Base-by-base conservation (phyloP, 2,797 vertebrate species). In the Fistularia tabacaria region DNA sequence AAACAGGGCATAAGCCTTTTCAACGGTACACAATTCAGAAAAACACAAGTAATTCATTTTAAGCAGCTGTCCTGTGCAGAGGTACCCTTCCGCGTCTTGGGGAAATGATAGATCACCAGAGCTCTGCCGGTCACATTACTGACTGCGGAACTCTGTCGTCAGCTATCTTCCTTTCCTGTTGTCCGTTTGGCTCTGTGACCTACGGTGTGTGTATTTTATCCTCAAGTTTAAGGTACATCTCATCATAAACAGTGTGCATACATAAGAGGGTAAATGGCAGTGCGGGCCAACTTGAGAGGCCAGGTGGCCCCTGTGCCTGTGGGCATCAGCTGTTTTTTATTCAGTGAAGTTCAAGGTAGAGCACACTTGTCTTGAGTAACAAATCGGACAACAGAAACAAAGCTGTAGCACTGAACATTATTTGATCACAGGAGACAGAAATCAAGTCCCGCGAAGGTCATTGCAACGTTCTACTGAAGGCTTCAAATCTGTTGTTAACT, bases 241-340 rank as follows among this genome's bases (percentile, higher is more conserved):
- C 6, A n/a, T n/a, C 49, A 25, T 14, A 42, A 36, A 44, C 36
- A 44, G 38, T 58, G n/a, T 43, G 43, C 46, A 46, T 5, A 46
- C 39, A 43, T 7, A 12, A 43, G 38, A 45, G 46, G 41, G 41
- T 67, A 71, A 66, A 52, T 49, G 14, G 42, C 48, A 41, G 38
- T 9, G 14, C 14, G 48, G 45, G 55, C 38, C 5, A 46, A 54
- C 15, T 14, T 48, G 50, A 55, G 37, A 66, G 62, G 44, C 62
- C 65, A 74, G 54, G 63, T 77, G 66, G 68, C 57, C 73, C 37
- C 46, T 49, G 39, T 57, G 58, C 71, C 61, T 59, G 67, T 63
- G 59, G 54, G 66, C 49, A 13, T 11, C 7, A 45, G 25, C 56
- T 49, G 51, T 66, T 1, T 49, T 36, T n/a, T 12, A 38, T 39